Conservation (phyloP, 1,140 invertebrate species). For the Anoplolepis gracilipes region DNA sequence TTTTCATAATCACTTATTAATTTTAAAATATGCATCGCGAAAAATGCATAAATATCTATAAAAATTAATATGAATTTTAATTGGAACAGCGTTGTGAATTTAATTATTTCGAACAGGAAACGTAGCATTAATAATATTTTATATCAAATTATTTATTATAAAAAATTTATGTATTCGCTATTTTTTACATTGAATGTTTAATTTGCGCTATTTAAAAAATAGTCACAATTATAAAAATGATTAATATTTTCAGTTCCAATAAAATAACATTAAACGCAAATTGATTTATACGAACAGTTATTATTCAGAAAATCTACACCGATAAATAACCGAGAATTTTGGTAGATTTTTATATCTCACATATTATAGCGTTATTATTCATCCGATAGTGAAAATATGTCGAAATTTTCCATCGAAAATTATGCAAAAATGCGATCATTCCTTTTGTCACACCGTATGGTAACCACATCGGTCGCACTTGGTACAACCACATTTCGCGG, state of each 20-base stretch:
- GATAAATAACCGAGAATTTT: slow-evolving; percentile 5
- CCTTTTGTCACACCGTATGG: neutral
- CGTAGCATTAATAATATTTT: neutral
- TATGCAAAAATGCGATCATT: neutral
- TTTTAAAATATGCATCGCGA: neutral
- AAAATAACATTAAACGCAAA: slow-evolving; percentile 9
- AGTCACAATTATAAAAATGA: neutral
- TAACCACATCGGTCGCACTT: slow-evolving; percentile 17
- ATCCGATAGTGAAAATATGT: neutral
- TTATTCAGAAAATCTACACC: neutral
- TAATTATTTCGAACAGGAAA: neutral
- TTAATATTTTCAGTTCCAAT: neutral
- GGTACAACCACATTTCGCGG: slow-evolving; percentile 29
- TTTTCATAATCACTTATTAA: slow-evolving; percentile 12
- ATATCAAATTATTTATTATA: slow-evolving; percentile 6
- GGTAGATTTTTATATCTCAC: too few species aligned
- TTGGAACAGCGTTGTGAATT: neutral
- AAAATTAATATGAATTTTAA: slow-evolving; percentile 2
- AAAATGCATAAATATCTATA: neutral
- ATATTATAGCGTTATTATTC: neutral
- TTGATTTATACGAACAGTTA: neutral
- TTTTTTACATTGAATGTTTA: neutral
- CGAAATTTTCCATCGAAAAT: neutral
- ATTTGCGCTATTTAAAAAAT: neutral
- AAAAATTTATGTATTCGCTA: neutral